These are phyloP conservation scores for Plusia festucae DNA, from an alignment of 2,888 invertebrate species.

Conservation along the genomic window DNA sequence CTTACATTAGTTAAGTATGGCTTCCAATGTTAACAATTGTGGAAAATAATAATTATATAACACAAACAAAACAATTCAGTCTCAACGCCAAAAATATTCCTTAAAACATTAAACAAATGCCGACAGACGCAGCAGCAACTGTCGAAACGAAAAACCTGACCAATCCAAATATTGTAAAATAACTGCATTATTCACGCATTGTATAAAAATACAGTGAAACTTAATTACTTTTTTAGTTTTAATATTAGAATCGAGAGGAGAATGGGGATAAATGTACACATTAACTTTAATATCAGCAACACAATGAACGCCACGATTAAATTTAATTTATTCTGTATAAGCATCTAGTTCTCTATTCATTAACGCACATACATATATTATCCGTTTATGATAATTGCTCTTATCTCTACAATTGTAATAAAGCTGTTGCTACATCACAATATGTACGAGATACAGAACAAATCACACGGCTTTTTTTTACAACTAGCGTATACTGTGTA, in stretches of 20 bases:
- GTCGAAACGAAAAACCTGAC: conserved; percentile 39
- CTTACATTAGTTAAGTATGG: conserved; percentile 71
- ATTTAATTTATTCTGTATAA: conserved; percentile 75
- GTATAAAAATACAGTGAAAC: conserved; percentile 84
- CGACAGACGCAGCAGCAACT: conserved; percentile 12
- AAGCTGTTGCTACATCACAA: conserved; percentile 46
- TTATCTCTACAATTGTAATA: conserved; percentile 56
- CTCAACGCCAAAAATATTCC: conserved; percentile 84
- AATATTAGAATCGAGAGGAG: conserved; percentile 69
- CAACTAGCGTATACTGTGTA: conserved; percentile 88
- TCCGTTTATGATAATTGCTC: conserved; percentile 60
- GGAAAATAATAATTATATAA: conserved; percentile 86
- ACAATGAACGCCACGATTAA: conserved; percentile 74
- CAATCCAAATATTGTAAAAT: conserved; percentile 37
- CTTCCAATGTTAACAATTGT: conserved; percentile 67
- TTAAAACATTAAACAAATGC: conserved; percentile 80
- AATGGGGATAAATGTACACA: conserved; percentile 67
- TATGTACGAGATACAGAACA: conserved; percentile 62
- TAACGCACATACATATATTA: conserved; percentile 82
- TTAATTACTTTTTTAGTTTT: conserved; percentile 69
- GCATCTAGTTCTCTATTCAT: conserved; percentile 83
- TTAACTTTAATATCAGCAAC: conserved; percentile 65
- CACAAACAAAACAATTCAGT: conserved; percentile 89
- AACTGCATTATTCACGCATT: conserved; percentile 49
- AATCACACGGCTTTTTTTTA: conserved; percentile 73